Evolutionary conservation across 2,888 invertebrate species (phyloP), one percentile per base, ranked within the genome.

Genomic region (Ischnus inquisitorius): DNA sequence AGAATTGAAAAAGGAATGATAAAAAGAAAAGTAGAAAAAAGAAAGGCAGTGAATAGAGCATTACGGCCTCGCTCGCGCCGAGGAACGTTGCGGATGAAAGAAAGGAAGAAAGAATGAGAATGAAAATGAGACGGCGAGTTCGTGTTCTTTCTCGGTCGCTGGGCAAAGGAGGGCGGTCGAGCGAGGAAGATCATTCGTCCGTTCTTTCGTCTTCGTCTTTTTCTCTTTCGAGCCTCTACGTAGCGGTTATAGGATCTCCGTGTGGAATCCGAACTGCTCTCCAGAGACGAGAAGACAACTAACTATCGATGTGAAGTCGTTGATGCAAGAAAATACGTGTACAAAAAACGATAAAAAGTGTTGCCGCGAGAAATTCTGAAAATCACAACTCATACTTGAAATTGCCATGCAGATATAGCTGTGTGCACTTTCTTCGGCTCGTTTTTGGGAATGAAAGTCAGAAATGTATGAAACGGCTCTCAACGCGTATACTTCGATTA

Each of bases 171-270:
- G 43, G 12, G 46, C 64, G 74, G 34, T 62, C 62, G 19, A 62
- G 62, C 74, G 62, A 74, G 64, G 48, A 64, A 74, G 62, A 60
- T 34, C 62, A 28, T 74, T 64, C 62, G 60, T 72, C n/a, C 10
- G 43, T n/a, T 69, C 60, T 12, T 19, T 54, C 22, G n/a, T 10
- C 19, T 48, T 48, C 16, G 16, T 57, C 12, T 54, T 25, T 57
- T 57, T 60, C 25, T 25, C 14, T 64, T 64, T 19, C 3, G n/a
- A 39, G 8, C 16, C 16, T 62, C 28, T 12, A 62, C n/a, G n/a
- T 16, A 34, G 62, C 43, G 43, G 43, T 34, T 72, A 28, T 25
- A 4, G 16, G 43, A 72, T 16, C 22, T 41, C 68, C 78, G 62
- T 51, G 39, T 48, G 69, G 22, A 51, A 78, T 78, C 22, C 60